Percentiles rank a stretch among this genome's conserved stretches.
phyloP scores from a whole-genome alignment of 2,888 invertebrate genomes.

The Drosophila peninsularis region DNA sequence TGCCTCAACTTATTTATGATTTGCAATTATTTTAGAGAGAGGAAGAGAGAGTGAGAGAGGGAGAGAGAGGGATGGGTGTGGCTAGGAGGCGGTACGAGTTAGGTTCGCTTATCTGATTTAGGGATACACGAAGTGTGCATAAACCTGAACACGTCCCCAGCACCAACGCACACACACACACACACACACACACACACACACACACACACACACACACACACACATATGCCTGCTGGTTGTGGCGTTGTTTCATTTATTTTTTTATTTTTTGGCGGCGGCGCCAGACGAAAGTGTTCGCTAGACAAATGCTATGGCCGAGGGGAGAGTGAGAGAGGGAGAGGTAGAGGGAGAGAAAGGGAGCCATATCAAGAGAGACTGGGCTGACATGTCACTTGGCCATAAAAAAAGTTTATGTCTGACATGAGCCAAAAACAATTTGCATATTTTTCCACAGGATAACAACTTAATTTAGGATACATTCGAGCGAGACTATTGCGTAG shows the following conservation, averaged over 20 bases:
- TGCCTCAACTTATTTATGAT: slow-evolving; percentile 72
- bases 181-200: slow-evolving; percentile 23
- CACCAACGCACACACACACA: slow-evolving; percentile 18
- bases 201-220: slow-evolving; percentile 19
- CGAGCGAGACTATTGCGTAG: slow-evolving; percentile 31
- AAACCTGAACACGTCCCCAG: slow-evolving; percentile 49
- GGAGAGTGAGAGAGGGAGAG: background rate
- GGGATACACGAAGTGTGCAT: slow-evolving; percentile 67
- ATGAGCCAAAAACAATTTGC: slow-evolving; percentile 84
- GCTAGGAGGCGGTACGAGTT: slow-evolving; percentile 12
- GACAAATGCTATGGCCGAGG: slow-evolving; percentile 57
- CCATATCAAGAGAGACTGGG: no score
- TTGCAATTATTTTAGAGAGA: slow-evolving; percentile 66
- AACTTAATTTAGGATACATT: slow-evolving; percentile 82
- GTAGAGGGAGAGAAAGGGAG: background rate
- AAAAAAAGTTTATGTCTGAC: slow-evolving; percentile 83
- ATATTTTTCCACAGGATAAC: slow-evolving; percentile 82
- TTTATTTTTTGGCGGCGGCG: slow-evolving; percentile 52
- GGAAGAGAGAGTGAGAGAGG: background rate
- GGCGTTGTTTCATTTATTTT: slow-evolving; percentile 24
- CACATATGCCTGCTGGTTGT: slow-evolving; percentile 11
- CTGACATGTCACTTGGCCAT: slow-evolving; percentile 83
- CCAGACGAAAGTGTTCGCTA: slow-evolving; percentile 72
- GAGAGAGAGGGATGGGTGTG: background rate
- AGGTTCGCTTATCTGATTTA: slow-evolving; percentile 67